Percentiles rank a stretch among this genome's conserved stretches.
Conservation (phyloP, 2,797 vertebrate genomes). For the Xiphorhynchus erythropygius region DNA sequence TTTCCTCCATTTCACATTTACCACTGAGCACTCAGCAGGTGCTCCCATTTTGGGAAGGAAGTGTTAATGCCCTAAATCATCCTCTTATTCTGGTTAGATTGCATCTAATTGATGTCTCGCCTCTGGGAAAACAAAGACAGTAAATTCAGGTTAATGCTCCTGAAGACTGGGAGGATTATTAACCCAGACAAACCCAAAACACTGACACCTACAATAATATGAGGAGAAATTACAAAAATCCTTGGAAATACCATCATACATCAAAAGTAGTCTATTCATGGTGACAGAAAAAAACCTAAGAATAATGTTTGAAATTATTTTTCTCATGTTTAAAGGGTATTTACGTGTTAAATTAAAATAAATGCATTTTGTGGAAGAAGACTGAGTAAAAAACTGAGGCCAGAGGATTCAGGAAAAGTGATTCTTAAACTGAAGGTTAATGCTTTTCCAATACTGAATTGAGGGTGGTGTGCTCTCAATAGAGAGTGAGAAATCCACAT, state of each 20-base stretch:
- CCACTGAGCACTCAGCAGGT: slow-evolving; percentile 72
- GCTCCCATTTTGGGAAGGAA: slow-evolving; percentile 57
- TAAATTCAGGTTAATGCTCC: slow-evolving; percentile 25
- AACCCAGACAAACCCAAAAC: neutral
- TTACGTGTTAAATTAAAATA: neutral
- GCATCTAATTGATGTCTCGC: slow-evolving; percentile 65
- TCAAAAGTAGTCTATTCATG: neutral
- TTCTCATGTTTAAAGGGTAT: neutral
- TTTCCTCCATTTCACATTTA: slow-evolving; percentile 53
- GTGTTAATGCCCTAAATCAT: slow-evolving; percentile 71
- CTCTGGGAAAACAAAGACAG: slow-evolving; percentile 68
- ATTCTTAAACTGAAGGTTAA: neutral
- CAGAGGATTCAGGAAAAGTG: neutral
- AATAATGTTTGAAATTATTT: neutral
- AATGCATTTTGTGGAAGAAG: neutral
- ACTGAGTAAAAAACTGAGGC: neutral
- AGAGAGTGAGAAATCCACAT: neutral
- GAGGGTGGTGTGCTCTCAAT: neutral
- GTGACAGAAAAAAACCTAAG: neutral
- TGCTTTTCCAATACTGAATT: neutral
- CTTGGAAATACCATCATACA: neutral
- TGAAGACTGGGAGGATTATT: neutral
- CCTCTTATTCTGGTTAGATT: slow-evolving; percentile 59
- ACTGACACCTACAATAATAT: slow-evolving; percentile 5
- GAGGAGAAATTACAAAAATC: neutral